Evolutionary conservation across 2,888 invertebrate genomes (phyloP).

Genomic region (Volucella bombylans): DNA sequence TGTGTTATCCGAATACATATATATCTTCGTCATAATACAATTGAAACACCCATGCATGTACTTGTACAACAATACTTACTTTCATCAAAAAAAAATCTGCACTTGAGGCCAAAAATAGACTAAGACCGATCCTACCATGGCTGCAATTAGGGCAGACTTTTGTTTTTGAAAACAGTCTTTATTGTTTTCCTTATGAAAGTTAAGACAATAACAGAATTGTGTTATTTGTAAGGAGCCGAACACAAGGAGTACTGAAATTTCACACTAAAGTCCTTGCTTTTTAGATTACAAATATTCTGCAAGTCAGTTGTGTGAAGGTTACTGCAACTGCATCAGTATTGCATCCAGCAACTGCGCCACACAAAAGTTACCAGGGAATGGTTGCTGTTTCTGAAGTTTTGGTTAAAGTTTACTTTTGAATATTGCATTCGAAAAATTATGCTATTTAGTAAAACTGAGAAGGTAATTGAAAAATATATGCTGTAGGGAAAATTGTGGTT

Average conservation of each 20-base stretch:
- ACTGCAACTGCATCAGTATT: neutral
- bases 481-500: neutral
- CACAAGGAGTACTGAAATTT: neutral
- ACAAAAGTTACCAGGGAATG: neutral
- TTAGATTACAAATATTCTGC: neutral
- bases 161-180: too few relatives aligned
- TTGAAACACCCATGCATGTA: too few relatives aligned
- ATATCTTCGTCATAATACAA: too few relatives aligned
- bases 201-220: neutral
- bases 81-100: too few relatives aligned
- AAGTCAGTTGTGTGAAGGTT: neutral
- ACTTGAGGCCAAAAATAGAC: too few relatives aligned
- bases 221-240: neutral
- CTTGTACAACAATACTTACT: too few relatives aligned
- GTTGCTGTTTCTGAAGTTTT: conserved; percentile 1
- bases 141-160: too few relatives aligned
- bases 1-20: too few relatives aligned
- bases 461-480: neutral
- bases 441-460: neutral
- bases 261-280: neutral
- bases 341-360: neutral
- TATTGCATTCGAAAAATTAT: neutral
- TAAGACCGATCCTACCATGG: too few relatives aligned
- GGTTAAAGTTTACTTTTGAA: neutral
- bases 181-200: too few relatives aligned